Conservation (phyloP, 2,113 vertebrate species). For the Ivindomyrus marchei region DNA sequence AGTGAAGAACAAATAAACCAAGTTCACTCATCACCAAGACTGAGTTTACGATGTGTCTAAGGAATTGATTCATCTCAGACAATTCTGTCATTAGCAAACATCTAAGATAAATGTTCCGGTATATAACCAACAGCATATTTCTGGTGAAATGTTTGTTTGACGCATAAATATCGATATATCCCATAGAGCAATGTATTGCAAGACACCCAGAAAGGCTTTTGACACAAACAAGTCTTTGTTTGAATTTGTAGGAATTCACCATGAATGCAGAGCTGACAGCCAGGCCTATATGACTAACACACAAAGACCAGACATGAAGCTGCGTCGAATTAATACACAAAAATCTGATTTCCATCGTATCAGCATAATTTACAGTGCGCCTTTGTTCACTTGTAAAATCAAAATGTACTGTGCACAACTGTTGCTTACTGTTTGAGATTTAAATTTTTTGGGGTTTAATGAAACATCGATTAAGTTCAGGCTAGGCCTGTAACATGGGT, state of each 20-base stretch:
- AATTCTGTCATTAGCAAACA: neutral
- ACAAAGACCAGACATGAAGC: conserved; percentile 21
- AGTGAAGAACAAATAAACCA: neutral
- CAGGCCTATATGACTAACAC: conserved; percentile 5
- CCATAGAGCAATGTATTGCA: neutral
- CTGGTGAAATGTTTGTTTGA: neutral
- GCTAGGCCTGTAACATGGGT: conserved; percentile 18
- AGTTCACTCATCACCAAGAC: neutral
- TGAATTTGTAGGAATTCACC: neutral
- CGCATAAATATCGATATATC: neutral
- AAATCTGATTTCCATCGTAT: conserved; percentile 23
- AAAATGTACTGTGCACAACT: neutral
- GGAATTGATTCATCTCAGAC: neutral
- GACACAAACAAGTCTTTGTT: neutral
- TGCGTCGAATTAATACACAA: neutral
- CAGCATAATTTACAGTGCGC: conserved; percentile 12
- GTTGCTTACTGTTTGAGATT: neutral
- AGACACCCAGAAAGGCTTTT: neutral
- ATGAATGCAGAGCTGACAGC: neutral
- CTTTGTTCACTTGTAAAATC: neutral
- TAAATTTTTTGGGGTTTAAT: neutral
- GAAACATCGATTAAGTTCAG: neutral
- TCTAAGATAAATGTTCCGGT: neutral
- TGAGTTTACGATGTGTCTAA: neutral
- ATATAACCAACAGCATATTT: neutral